Evolutionary conservation across 2,113 vertebrate genomes (phyloP).

Genomic region (Ceratotherium simum): DNA sequence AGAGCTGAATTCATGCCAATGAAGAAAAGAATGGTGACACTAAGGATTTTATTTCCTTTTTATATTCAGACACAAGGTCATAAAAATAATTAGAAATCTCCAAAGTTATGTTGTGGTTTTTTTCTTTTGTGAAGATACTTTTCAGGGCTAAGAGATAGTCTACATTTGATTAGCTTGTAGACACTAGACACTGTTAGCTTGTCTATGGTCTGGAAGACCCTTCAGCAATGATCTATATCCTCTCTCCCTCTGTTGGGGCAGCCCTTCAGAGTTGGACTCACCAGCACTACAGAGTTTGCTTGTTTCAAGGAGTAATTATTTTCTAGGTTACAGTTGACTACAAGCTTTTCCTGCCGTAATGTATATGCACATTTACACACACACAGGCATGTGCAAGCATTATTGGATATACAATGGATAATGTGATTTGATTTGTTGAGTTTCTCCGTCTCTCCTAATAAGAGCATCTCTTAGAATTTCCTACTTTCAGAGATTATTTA

Average conservation of each 20-base stretch:
- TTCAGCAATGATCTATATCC: not conserved
- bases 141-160: not conserved
- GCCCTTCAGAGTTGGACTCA: not conserved
- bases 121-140: not conserved
- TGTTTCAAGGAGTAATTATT: constrained; percentile 17
- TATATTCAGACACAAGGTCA: not conserved
- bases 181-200: not conserved
- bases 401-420: not conserved
- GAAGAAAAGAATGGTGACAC: not conserved
- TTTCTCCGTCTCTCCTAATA: constrained; percentile 8
- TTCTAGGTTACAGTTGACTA: not conserved
- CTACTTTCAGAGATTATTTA: constrained; percentile 7
- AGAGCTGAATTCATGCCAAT: not conserved
- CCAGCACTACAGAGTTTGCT: not conserved
- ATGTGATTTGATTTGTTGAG: not conserved
- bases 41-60: constrained; percentile 21
- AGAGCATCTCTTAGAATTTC: not conserved
- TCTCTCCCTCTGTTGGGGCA: not conserved
- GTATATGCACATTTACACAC: fast-evolving
- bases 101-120: not conserved
- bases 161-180: too few relatives aligned
- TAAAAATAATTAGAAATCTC: constrained; percentile 6
- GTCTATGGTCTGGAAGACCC: not conserved
- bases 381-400: not conserved
- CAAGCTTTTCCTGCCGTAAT: not conserved